Base-by-base conservation (phyloP, 2,888 invertebrate genomes). In the Temnothorax rugatulus region DNA sequence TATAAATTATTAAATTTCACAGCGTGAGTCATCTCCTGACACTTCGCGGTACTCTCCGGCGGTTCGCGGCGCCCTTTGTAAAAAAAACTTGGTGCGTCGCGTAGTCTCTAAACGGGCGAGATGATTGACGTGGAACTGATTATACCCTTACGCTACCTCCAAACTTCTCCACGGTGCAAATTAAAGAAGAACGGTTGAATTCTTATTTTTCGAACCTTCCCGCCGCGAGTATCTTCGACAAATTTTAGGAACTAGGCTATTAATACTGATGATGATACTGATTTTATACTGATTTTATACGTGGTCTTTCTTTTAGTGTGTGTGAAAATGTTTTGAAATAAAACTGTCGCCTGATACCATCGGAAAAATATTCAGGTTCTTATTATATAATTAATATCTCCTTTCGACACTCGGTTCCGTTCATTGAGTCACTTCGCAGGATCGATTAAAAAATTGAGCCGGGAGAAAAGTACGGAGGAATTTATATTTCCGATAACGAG, bases 1-100 rank as follows among this genome's bases (percentile, higher is more conserved):
- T 79, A 66, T 59, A 79, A 34, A 47, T 79, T 57, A 77, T 77
- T 34, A 57, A 57, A 79, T 34, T 34, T 69, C 44, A 7, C 68
- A 44, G 44, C 47, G 11, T 38, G 50, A 75, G 18, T 69, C 44
- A 21, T 38, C 21, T 15, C 11, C 18, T 5, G 52, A 52, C n/a
- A 52, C 34, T 15, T 71, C 34, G 34, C 38, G 8, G n/a, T 34
- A n/a, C 2, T 52, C 34, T 21, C 34, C 1, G 29, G 29, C 59
- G 29, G 21, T 44, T 66, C n/a, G 15, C 29, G 44, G n/a, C n/a
- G n/a, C 15, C n/a, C n/a, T 79, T 54, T 44, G 29, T 29, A 41
- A 57, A 69, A 50, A 34, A 44, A 44, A 54, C 52, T 4, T 9
- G 13, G 0, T 13, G 11, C 18, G 15, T n/a, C 15, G 34, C 75